A percentile compares a stretch with the other conserved stretches of the same genome.
These are phyloP conservation scores for Phengaris alcon DNA, from an alignment of 2,888 invertebrate genomes.

Conservation along the genomic window DNA sequence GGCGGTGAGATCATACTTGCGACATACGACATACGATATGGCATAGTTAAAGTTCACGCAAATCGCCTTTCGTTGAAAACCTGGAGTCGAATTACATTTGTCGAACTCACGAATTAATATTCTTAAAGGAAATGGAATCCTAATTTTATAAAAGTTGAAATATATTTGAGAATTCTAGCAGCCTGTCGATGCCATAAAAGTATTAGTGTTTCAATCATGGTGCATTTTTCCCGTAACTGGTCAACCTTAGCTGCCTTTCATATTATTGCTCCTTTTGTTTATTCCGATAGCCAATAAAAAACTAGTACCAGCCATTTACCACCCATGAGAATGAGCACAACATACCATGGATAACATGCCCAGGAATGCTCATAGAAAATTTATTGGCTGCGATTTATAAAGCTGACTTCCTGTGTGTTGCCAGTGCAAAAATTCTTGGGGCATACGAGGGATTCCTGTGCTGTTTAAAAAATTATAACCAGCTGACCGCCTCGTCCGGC, in stretches of 20 bases:
- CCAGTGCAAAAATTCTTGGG: constrained; percentile 13
- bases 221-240: background rate
- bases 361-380: constrained; percentile 23
- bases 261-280: background rate
- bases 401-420: constrained; percentile 25
- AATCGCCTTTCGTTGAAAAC: background rate
- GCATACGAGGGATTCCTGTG: constrained; percentile 18
- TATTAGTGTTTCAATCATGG: constrained; percentile 9
- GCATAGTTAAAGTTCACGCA: background rate
- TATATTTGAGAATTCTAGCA: too few species aligned
- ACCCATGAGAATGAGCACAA: constrained; percentile 17
- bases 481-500: constrained; percentile 42
- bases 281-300: constrained; percentile 11
- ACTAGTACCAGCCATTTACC: background rate
- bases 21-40: background rate
- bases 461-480: constrained; percentile 34
- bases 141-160: too few species aligned
- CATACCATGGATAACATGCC: constrained; percentile 24
- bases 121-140: too few species aligned
- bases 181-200: background rate
- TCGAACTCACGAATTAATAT: background rate
- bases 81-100: background rate
- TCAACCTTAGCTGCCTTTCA: background rate
- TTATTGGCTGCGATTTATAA: constrained; percentile 26
- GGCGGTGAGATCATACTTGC: constrained; percentile 3